Base-by-base conservation (phyloP, 1,140 invertebrate genomes). In the Antheraea pernyi region DNA sequence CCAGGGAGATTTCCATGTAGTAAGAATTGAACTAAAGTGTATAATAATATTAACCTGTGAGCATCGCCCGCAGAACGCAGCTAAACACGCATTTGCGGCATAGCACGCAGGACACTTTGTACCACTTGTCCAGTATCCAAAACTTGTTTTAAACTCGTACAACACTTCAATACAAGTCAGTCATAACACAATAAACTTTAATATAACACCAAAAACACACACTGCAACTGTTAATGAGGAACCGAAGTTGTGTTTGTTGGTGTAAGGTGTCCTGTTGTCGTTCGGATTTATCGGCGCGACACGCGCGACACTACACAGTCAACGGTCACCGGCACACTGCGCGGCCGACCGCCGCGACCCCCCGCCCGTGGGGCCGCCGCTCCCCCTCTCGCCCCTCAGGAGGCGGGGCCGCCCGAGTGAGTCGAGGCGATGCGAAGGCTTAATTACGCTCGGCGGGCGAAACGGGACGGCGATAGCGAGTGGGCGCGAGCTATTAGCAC, bases 401-500 rank as follows among this genome's bases (percentile, higher is more conserved):
- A 74, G 86, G 85, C 85, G 88, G 82, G 76, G 85, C 84, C 69
- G 59, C 19, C 65, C 71, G 79, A 80, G 77, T 80, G 84, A 83
- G 81, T 78, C 85, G 83, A 89, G 85, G 84, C 88, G 83, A 91
- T 83, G 85, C 88, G 80, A 86, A 82, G 69, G 74, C 86, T 89
- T 91, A 91, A 91, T 89, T 89, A 89, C 88, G 85, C 81, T 82
- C 80, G 76, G 78, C 83, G 84, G 85, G 79, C 77, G 79, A 83
- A 91, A 78, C 86, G 86, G 83, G 89, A 91, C 85, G 84, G 89
- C 84, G 83, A 89, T 89, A 89, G 78, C 65, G 74, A 88, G 87
- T 89, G 89, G 87, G 89, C 86, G 87, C 89, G 88, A 89, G 85
- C 86, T 89, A 89, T 89, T 89, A 89, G 89, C 89, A 80, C 79